A percentile compares a stretch with the other conserved stretches of the same genome.
Evolutionary conservation across 2,797 vertebrate genomes (phyloP).

Genomic region (Serranus cabrilla): DNA sequence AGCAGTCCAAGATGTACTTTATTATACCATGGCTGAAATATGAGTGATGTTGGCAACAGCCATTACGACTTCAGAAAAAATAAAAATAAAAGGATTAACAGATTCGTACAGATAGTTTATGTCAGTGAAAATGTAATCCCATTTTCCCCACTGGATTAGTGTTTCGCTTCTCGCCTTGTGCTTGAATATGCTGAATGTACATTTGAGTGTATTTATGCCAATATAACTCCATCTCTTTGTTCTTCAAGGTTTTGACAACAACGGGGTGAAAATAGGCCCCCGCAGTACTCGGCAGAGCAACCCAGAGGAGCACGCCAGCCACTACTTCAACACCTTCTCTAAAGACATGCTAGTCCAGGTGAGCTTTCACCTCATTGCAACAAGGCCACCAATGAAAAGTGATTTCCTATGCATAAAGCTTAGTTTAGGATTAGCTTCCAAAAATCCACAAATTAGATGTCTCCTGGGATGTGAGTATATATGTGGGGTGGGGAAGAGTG

Average conservation of each 20-base stretch:
- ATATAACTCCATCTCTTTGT: conserved; percentile 24
- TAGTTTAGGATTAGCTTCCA: background rate
- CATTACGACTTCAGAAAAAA: background rate
- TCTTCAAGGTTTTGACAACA: conserved; percentile 94
- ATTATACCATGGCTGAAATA: background rate
- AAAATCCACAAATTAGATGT: conserved; percentile 11
- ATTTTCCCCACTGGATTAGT: background rate
- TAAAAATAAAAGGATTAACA: background rate
- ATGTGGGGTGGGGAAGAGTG: background rate
- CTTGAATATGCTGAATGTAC: conserved; percentile 25
- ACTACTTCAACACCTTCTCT: conserved; percentile 97
- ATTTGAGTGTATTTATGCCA: background rate
- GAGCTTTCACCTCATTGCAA: conserved; percentile 36
- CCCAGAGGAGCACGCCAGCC: conserved; percentile 95
- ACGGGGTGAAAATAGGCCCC: conserved; percentile 92
- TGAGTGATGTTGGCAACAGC: background rate
- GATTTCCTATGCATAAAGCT: conserved; percentile 16
- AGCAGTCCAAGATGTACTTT: background rate
- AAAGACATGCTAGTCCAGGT: conserved; percentile 98
- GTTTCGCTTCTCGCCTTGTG: conserved; percentile 21
- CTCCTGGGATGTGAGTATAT: conserved; percentile 3
- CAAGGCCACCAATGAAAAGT: conserved; percentile 15
- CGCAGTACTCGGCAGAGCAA: conserved; percentile 96
- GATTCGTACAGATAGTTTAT: background rate
- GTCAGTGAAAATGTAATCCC: background rate